A percentile compares a stretch with the other conserved stretches of the same genome.
Evolutionary conservation across 2,888 invertebrate genomes (phyloP).

Genomic region (Agriopis leucophaearia): DNA sequence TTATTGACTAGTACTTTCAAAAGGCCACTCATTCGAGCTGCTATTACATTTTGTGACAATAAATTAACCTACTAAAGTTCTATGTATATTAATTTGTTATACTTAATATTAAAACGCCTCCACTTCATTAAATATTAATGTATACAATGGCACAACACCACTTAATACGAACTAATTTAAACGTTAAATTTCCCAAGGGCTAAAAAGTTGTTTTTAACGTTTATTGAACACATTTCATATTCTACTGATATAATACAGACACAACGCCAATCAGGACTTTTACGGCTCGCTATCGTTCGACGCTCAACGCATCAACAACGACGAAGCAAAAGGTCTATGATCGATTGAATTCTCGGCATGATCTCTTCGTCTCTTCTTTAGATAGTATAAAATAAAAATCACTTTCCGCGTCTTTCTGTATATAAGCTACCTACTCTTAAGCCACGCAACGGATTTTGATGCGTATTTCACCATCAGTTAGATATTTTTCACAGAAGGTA

Average conservation of each 20-base stretch:
- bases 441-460: too few species aligned
- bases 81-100: not conserved
- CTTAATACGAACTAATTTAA: conserved; percentile 10
- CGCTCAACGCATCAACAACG: not conserved
- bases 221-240: conserved; percentile 4
- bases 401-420: too few species aligned
- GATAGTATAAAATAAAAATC: too few species aligned
- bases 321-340: not conserved
- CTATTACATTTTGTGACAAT: conserved; percentile 8
- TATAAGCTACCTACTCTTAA: too few species aligned
- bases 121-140: not conserved
- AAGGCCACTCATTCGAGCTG: conserved; percentile 13
- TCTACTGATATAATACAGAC: conserved; percentile 1
- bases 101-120: conserved; percentile 1
- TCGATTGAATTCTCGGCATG: not conserved
- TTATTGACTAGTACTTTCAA: conserved; percentile 12
- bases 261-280: not conserved
- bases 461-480: too few species aligned
- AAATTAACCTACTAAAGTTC: not conserved
- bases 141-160: conserved; percentile 13
- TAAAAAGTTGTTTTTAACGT: conserved; percentile 1
- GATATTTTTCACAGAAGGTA: too few species aligned
- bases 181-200: not conserved
- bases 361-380: too few species aligned
- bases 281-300: not conserved